Evolutionary conservation across 2,888 invertebrate genomes (phyloP).

Genomic region (Tipula unca): DNA sequence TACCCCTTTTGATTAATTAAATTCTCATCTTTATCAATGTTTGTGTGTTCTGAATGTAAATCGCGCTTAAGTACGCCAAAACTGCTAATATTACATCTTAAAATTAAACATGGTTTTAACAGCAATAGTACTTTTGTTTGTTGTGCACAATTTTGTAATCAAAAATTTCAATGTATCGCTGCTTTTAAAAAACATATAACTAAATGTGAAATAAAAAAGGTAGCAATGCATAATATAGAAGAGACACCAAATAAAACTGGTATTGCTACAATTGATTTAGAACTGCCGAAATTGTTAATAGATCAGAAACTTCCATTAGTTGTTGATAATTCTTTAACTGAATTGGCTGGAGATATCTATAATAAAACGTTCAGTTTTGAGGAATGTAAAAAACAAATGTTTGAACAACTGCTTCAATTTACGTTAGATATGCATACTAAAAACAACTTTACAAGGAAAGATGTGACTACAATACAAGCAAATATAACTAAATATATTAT

Average conservation of each 20-base stretch:
- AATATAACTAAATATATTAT: constrained; percentile 16
- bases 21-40: too few relatives aligned
- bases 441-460: constrained; percentile 19
- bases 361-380: neutral
- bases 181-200: constrained; percentile 20
- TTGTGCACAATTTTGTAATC: neutral
- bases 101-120: constrained; percentile 17
- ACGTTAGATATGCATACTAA: constrained; percentile 1
- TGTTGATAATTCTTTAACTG: neutral
- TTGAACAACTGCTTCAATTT: constrained; percentile 16
- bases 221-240: neutral
- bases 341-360: neutral
- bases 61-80: too few relatives aligned
- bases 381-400: constrained; percentile 17
- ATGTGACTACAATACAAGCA: constrained; percentile 8
- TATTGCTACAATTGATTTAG: neutral
- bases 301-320: neutral
- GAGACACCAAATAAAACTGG: neutral
- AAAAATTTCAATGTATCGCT: neutral
- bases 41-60: too few relatives aligned
- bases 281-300: neutral
- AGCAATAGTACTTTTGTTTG: constrained; percentile 14
- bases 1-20: too few relatives aligned
- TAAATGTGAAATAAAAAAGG: neutral
- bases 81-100: too few relatives aligned